Base-by-base conservation (phyloP, 2,797 vertebrate species). In the Anas capensis region DNA sequence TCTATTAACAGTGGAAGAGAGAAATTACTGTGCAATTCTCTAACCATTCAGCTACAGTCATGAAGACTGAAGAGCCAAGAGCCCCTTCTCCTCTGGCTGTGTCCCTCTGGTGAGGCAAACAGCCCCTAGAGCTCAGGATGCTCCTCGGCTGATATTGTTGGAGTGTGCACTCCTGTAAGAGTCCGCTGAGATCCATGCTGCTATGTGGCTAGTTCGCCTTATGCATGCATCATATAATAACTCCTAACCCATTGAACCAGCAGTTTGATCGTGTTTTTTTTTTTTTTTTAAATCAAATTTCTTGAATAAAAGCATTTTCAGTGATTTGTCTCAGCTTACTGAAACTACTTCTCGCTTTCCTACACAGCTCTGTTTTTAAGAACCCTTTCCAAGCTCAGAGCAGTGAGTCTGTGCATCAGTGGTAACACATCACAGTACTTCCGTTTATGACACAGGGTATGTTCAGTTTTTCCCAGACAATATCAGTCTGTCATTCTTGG, bases 401-500 rank as follows among this genome's bases (percentile, higher is more conserved):
- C 82, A 91, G 42, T 0, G 0, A 44, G 11, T 48, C 13, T 53
- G 20, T 6, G 2, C 18, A 2, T 82, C 93, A 23, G 17, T 86
- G 84, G 76, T 92, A 92, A 69, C 53, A 36, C 42, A 83, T 86
- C 88, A 70, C 76, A 72, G 86, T 42, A 60, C 44, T 96, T 94
- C 76, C 38, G 69, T 93, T 5, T 88, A 61, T 81, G 87, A 93
- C 86, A 94, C 1, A 8, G 69, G 86, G 56, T 83, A 89, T 71
- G 66, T 86, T 94, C 82, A 78, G 23, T 69, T 87, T 79, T 96
- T 94, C 77, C 88, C 86, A 85, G 87, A 90, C 85, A 62, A 3
- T 87, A 69, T 83, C 53, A 66, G 76, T 58, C 68, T 96, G 51
- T 97, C 93, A 53, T 92, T 95, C 90, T 93, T 96, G 96, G 96